These are phyloP conservation scores for Teleiodes luculella DNA, from an alignment of 2,888 invertebrate genomes.

Conservation along the genomic window DNA sequence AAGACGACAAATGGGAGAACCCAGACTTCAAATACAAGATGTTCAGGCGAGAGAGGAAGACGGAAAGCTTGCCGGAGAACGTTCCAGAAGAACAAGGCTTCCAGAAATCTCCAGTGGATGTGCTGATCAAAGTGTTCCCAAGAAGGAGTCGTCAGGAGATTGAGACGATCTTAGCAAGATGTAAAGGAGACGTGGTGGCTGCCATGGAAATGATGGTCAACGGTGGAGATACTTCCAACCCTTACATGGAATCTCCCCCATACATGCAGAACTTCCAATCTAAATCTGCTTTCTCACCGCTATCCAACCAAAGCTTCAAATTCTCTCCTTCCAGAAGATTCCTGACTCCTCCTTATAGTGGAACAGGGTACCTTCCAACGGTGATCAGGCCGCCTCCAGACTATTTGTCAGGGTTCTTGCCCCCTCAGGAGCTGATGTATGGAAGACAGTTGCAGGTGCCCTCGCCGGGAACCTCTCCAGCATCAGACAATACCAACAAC, in stretches of 20 bases:
- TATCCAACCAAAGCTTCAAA: slow-evolving; percentile 80
- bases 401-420: slow-evolving; percentile 66
- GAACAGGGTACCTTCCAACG: slow-evolving; percentile 89
- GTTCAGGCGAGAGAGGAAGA: slow-evolving; percentile 56
- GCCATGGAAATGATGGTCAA: slow-evolving; percentile 95
- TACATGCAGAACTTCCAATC: slow-evolving; percentile 74
- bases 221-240: slow-evolving; percentile 63
- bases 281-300: slow-evolving; percentile 88
- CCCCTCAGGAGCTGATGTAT: slow-evolving; percentile 69
- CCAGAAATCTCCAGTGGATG: slow-evolving; percentile 89
- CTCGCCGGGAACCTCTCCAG: slow-evolving; percentile 71
- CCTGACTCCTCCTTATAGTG: slow-evolving; percentile 89
- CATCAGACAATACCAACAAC: slow-evolving; percentile 72
- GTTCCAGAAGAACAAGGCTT: slow-evolving; percentile 47
- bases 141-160: slow-evolving; percentile 91
- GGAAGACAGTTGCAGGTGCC: slow-evolving; percentile 67
- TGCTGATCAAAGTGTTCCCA: slow-evolving; percentile 93
- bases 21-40: slow-evolving; percentile 64
- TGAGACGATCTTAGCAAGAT: slow-evolving; percentile 89
- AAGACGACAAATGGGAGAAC: slow-evolving; percentile 68
- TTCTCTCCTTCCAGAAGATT: slow-evolving; percentile 86
- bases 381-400: slow-evolving; percentile 81
- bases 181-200: slow-evolving; percentile 92
- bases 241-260: slow-evolving; percentile 65
- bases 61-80: slow-evolving; percentile 40